phyloP scores from a whole-genome alignment of 1,140 invertebrate genomes.

The Drosophila yakuba region DNA sequence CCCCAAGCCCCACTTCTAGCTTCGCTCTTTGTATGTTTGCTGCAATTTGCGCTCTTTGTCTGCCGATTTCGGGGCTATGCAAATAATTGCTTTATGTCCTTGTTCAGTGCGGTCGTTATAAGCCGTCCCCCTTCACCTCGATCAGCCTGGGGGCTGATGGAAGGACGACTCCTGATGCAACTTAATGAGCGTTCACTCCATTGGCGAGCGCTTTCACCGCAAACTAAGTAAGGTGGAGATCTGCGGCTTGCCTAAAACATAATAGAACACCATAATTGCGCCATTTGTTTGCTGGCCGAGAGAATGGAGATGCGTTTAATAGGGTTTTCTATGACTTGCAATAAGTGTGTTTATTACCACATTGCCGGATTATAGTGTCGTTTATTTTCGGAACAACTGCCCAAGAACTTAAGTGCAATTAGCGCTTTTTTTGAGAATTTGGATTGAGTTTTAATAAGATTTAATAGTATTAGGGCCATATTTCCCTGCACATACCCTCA shows the following conservation, averaged over 20 bases:
- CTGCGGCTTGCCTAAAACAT: slow-evolving; percentile 44
- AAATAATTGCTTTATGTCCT: slow-evolving; percentile 79
- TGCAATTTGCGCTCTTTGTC: slow-evolving; percentile 76
- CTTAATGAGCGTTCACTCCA: slow-evolving; percentile 67
- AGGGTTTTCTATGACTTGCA: not conserved
- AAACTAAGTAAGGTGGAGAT: slow-evolving; percentile 37
- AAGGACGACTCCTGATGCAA: slow-evolving; percentile 43
- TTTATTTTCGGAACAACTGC: too few species aligned
- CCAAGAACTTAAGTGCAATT: too few species aligned
- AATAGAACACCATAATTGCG: slow-evolving; percentile 64
- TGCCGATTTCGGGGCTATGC: slow-evolving; percentile 56
- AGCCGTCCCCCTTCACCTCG: slow-evolving; percentile 5
- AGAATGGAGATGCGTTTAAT: slow-evolving; percentile 1
- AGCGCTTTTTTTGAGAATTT: too few species aligned
- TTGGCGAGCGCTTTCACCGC: slow-evolving; percentile 19
- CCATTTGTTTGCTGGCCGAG: slow-evolving; percentile 33
- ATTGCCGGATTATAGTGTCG: not conserved
- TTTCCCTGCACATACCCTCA: too few species aligned
- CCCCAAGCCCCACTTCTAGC: slow-evolving; percentile 15
- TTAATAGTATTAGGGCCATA: too few species aligned
- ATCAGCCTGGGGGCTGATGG: not conserved
- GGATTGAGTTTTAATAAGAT: not conserved
- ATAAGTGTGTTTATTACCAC: not conserved
- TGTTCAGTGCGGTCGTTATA: slow-evolving; percentile 60
- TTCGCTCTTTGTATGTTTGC: slow-evolving; percentile 12